These are phyloP conservation scores for Propithecus perrieri DNA, from an alignment of 2,797 vertebrate species.

Conservation along the genomic window DNA sequence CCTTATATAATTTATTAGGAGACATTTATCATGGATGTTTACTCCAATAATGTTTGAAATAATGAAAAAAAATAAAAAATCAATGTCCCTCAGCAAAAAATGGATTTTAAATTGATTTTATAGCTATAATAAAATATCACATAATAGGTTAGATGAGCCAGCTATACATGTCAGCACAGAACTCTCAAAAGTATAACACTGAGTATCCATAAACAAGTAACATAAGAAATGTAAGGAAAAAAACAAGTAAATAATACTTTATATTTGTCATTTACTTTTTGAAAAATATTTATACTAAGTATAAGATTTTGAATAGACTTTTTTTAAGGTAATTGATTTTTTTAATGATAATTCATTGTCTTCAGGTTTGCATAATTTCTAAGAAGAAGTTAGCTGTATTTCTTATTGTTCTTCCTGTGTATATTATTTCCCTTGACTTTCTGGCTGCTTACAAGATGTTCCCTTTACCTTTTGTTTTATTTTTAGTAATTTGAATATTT, in stretches of 20 bases:
- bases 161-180: not conserved
- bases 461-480: not conserved
- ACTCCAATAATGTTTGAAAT: not conserved
- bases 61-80: not conserved
- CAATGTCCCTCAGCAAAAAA: not conserved
- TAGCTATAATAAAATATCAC: not conserved
- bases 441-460: not conserved
- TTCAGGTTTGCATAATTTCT: not conserved
- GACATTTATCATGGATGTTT: not conserved
- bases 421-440: not conserved
- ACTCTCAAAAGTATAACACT: not conserved
- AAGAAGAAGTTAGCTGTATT: not conserved
- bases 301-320: not conserved
- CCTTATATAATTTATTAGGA: not conserved
- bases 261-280: not conserved
- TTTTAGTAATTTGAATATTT: not conserved
- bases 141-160: not conserved
- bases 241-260: not conserved
- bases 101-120: not conserved
- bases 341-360: not conserved
- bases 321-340: not conserved
- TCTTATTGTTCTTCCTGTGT: not conserved
- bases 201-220: not conserved
- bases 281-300: not conserved
- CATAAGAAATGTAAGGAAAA: not conserved